phyloP scores from a whole-genome alignment of 1,140 invertebrate genomes.

The Temnothorax nylanderi region DNA sequence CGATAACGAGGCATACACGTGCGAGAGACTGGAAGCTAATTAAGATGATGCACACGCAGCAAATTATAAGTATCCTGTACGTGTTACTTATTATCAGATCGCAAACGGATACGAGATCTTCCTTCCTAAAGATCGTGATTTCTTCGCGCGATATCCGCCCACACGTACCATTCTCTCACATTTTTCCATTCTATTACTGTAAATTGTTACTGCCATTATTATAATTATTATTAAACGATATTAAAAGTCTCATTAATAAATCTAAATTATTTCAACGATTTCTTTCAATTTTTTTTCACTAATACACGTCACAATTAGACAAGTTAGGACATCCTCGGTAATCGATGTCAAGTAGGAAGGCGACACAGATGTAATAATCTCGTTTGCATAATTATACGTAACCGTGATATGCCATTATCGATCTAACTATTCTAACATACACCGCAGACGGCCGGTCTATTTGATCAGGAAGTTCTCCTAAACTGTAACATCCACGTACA shows the following conservation, averaged over 20 bases:
- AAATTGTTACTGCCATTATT: neutral
- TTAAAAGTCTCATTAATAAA: neutral
- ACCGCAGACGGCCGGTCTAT: neutral
- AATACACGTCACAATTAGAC: neutral
- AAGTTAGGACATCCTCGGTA: neutral
- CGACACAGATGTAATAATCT: slow-evolving; percentile 31
- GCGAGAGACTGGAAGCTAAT: slow-evolving; percentile 55
- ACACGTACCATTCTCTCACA: neutral
- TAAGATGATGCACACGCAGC: slow-evolving; percentile 8
- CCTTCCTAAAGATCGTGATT: slow-evolving; percentile 38
- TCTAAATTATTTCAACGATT: neutral
- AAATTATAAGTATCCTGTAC: slow-evolving; percentile 61
- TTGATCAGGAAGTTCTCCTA: slow-evolving; percentile 39
- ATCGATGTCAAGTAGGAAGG: slow-evolving; percentile 19
- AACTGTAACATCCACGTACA: slow-evolving; percentile 30
- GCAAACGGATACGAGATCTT: slow-evolving; percentile 13
- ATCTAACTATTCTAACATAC: slow-evolving; percentile 11
- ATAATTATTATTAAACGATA: neutral
- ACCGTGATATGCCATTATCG: slow-evolving; percentile 31
- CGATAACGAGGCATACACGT: slow-evolving; percentile 18
- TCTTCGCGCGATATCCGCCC: slow-evolving; percentile 14
- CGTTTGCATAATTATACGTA: slow-evolving; percentile 47
- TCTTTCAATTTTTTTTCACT: neutral
- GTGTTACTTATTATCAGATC: slow-evolving; percentile 17
- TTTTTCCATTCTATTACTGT: neutral